Conservation (phyloP, 2,888 invertebrate species). For the Leptogaster cylindrica region DNA sequence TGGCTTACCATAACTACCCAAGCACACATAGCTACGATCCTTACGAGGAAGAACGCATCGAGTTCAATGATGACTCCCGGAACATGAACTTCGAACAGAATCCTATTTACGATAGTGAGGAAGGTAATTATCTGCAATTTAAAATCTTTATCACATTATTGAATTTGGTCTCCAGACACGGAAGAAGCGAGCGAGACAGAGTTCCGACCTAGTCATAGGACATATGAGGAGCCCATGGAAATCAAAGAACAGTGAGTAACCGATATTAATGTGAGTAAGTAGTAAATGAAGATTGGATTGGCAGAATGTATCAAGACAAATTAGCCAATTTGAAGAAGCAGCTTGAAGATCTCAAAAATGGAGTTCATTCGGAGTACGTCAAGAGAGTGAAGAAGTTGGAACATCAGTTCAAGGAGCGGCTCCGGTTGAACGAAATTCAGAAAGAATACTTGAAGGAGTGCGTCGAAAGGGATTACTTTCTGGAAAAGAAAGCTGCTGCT, state of each 20-base stretch:
- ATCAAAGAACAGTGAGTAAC: conserved; percentile 59
- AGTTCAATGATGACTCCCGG: conserved; percentile 53
- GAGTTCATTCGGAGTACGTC: conserved; percentile 84
- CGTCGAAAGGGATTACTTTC: conserved; percentile 84
- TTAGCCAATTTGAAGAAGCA: conserved; percentile 87
- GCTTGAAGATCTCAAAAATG: conserved; percentile 84
- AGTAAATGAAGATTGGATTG: conserved; percentile 44
- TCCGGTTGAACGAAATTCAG: conserved; percentile 76
- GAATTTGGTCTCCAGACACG: conserved; percentile 71
- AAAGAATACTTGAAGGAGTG: conserved; percentile 84
- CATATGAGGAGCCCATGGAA: conserved; percentile 56
- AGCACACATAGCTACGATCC: conserved; percentile 49
- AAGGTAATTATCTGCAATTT: conserved; percentile 60
- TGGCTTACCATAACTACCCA: conserved; percentile 50
- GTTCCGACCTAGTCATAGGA: conserved; percentile 67
- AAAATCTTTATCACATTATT: background rate
- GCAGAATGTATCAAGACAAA: conserved; percentile 89
- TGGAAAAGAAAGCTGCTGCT: conserved; percentile 86
- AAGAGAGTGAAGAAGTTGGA: conserved; percentile 83
- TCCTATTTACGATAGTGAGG: conserved; percentile 63
- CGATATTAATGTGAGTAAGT: conserved; percentile 11
- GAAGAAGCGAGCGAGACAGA: conserved; percentile 98
- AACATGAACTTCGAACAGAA: conserved; percentile 53
- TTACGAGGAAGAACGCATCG: conserved; percentile 51
- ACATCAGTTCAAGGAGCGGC: conserved; percentile 79